Evolutionary conservation across 2,113 vertebrate species (phyloP).

Genomic region (Paracanthobrama guichenoti): DNA sequence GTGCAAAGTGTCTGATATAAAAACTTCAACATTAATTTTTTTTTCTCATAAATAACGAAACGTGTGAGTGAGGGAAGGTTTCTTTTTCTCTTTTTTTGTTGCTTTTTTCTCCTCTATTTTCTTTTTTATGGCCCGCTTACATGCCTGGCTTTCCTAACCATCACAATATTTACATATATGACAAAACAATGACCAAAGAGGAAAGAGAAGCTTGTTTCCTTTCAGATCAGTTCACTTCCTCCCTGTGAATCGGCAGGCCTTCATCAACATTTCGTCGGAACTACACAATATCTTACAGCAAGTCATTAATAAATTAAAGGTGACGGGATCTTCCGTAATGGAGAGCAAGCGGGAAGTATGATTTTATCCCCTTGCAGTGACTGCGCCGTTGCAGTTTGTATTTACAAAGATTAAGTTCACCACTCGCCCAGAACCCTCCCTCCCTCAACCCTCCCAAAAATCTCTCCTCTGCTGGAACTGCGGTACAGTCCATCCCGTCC

Average conservation of each 20-base stretch:
- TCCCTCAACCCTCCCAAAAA: slow-evolving; percentile 1
- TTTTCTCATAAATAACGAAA: slow-evolving; percentile 87
- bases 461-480: slow-evolving; percentile 26
- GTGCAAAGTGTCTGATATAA: slow-evolving; percentile 98
- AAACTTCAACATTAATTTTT: slow-evolving; percentile 76
- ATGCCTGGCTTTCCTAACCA: slow-evolving; percentile 89
- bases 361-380: slow-evolving; percentile 45
- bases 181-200: slow-evolving; percentile 94
- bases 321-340: slow-evolving; percentile 74
- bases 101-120: slow-evolving; percentile 49
- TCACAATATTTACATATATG: slow-evolving; percentile 99
- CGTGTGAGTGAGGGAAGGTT: slow-evolving; percentile 83
- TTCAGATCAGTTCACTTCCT: slow-evolving; percentile 75
- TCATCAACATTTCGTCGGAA: slow-evolving; percentile 69
- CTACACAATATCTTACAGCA: slow-evolving; percentile 82
- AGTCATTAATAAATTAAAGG: slow-evolving; percentile 83
- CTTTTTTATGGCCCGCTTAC: slow-evolving; percentile 87
- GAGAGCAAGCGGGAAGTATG: slow-evolving; percentile 67
- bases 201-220: slow-evolving; percentile 84
- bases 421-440: background rate
- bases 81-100: slow-evolving; percentile 71
- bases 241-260: slow-evolving; percentile 60
- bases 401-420: slow-evolving; percentile 39
- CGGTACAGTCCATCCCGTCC: background rate
- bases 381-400: slow-evolving; percentile 3